Evolutionary conservation across 1,140 invertebrate genomes (phyloP).

Genomic region (Drosophila neocordata): DNA sequence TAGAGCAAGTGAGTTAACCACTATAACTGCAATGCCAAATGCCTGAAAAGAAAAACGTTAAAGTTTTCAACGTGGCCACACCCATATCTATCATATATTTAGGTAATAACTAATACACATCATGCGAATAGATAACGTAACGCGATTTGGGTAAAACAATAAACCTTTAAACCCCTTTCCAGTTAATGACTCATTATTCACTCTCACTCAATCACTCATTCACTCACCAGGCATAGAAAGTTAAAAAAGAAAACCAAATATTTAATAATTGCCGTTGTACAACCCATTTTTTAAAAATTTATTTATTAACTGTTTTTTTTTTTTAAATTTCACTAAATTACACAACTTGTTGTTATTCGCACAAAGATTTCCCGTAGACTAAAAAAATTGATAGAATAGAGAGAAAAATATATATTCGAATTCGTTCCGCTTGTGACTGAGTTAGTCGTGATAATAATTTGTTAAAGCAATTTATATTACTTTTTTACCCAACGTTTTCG

Average conservation of each 20-base stretch:
- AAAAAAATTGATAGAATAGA: slow-evolving; percentile 8
- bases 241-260: slow-evolving; percentile 67
- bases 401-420: slow-evolving; percentile 5
- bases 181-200: slow-evolving; percentile 6
- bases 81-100: slow-evolving; percentile 5
- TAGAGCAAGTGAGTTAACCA: slow-evolving; percentile 50
- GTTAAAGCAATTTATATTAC: slow-evolving; percentile 15
- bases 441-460: slow-evolving; percentile 44
- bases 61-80: slow-evolving; percentile 7
- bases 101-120: slow-evolving; percentile 13
- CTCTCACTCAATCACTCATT: slow-evolving; percentile 43
- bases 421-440: slow-evolving; percentile 15
- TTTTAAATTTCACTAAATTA: background rate
- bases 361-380: slow-evolving; percentile 39
- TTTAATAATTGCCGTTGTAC: slow-evolving; percentile 59
- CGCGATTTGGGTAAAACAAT: background rate
- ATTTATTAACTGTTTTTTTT: background rate
- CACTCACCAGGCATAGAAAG: slow-evolving; percentile 64
- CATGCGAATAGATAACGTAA: slow-evolving; percentile 14
- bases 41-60: slow-evolving; percentile 37
- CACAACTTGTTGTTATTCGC: slow-evolving; percentile 23
- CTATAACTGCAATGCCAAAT: slow-evolving; percentile 56
- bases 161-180: background rate
- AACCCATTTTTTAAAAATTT: slow-evolving; percentile 62
- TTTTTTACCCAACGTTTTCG: background rate